Percentiles rank a stretch among this genome's conserved stretches.
Evolutionary conservation across 2,888 invertebrate genomes (phyloP).

Genomic region (Laothoe populi): DNA sequence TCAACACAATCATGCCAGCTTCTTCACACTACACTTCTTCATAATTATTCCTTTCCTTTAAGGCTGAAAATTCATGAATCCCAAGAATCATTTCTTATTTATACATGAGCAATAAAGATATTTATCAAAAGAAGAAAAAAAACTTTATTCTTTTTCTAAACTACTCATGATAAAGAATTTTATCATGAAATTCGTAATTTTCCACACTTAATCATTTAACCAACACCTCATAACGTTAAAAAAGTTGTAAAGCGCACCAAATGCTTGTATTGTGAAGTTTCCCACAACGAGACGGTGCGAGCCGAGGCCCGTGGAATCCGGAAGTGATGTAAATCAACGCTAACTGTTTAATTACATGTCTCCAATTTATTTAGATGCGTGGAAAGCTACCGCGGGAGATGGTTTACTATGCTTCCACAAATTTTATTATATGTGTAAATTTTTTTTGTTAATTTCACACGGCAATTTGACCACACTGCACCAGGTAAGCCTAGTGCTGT

Average conservation of each 20-base stretch:
- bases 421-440: no score
- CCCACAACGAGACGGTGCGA: background rate
- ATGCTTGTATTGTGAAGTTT: constrained; percentile 4
- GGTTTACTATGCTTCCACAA: no score
- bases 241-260: background rate
- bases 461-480: no score
- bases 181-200: background rate
- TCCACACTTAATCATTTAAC: background rate
- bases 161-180: background rate
- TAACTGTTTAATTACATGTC: constrained; percentile 24
- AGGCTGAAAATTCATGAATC: no score
- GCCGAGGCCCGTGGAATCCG: constrained; percentile 22
- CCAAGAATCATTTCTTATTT: no score
- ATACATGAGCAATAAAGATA: no score
- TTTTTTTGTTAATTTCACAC: no score
- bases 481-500: no score
- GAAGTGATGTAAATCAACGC: constrained; percentile 22
- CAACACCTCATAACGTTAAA: background rate
- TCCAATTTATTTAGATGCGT: constrained; percentile 14
- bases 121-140: background rate
- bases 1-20: no score
- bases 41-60: no score
- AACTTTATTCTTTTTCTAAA: background rate
- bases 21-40: no score
- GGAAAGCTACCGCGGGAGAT: background rate